These are phyloP conservation scores for Pachycephala philippinensis DNA, from an alignment of 2,113 vertebrate genomes.

Conservation along the genomic window DNA sequence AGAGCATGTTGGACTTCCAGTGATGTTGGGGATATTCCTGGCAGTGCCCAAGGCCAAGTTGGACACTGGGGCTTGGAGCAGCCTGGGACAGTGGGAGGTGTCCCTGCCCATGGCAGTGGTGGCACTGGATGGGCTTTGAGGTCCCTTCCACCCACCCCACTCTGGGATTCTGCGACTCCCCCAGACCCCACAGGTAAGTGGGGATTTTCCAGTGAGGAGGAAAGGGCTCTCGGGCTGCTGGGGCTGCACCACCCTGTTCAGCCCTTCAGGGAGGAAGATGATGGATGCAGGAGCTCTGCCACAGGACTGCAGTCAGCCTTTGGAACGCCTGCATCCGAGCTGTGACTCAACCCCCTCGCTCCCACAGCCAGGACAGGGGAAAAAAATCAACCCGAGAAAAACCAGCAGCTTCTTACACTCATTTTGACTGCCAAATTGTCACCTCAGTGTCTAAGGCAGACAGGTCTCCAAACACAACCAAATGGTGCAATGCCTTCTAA, in stretches of 20 bases:
- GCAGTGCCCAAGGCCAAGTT: rapidly evolving
- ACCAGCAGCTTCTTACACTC: neutral
- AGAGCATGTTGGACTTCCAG: neutral
- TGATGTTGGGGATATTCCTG: neutral
- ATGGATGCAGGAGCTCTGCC: neutral
- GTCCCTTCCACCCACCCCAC: neutral
- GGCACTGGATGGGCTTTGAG: rapidly evolving
- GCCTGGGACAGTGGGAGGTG: neutral
- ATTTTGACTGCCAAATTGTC: neutral
- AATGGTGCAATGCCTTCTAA: neutral
- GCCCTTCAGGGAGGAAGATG: neutral
- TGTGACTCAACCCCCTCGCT: neutral
- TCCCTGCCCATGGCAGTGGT: neutral
- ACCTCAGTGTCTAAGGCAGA: neutral
- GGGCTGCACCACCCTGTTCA: neutral
- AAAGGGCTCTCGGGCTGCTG: neutral
- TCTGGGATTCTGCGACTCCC: neutral
- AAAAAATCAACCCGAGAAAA: neutral
- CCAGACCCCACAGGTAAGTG: too few species aligned
- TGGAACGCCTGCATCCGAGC: neutral
- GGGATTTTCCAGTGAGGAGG: neutral
- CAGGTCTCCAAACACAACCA: neutral
- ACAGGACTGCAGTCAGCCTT: neutral
- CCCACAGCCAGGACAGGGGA: neutral
- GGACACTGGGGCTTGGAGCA: neutral